These are phyloP conservation scores for Dynastes grantii DNA, from an alignment of 2,888 invertebrate species.

Conservation along the genomic window DNA sequence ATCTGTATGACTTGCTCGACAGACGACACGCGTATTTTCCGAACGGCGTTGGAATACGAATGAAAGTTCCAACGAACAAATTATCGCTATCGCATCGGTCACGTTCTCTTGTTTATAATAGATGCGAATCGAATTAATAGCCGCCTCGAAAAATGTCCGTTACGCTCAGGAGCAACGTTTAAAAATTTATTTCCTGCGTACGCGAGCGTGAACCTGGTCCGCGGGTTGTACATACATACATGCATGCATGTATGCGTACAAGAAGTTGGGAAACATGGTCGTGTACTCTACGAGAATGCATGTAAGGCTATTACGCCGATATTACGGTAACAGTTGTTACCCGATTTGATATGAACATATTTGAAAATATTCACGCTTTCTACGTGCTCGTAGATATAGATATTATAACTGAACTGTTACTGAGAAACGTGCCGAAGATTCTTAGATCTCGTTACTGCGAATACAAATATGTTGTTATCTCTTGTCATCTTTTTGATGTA, in stretches of 20 bases:
- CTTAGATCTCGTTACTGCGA: no score
- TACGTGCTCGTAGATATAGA: slow-evolving; percentile 1
- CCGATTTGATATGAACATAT: slow-evolving; percentile 27
- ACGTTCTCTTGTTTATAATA: slow-evolving; percentile 41
- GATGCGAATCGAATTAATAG: slow-evolving; percentile 39
- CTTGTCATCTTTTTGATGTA: no score
- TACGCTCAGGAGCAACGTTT: slow-evolving; percentile 36
- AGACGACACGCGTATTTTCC: slow-evolving; percentile 25
- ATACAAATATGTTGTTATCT: no score
- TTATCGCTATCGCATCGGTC: slow-evolving; percentile 29
- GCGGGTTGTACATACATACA: not conserved
- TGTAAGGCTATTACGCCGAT: slow-evolving; percentile 4
- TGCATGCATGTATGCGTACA: not conserved
- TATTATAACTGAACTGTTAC: no score
- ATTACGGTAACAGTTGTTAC: slow-evolving; percentile 32
- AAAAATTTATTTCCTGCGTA: slow-evolving; percentile 43
- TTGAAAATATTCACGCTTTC: slow-evolving; percentile 32
- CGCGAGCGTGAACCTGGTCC: slow-evolving; percentile 18
- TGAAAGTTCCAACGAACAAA: slow-evolving; percentile 26
- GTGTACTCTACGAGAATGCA: slow-evolving; percentile 14
- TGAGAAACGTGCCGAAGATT: no score
- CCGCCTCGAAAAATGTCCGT: slow-evolving; percentile 32
- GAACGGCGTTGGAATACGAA: slow-evolving; percentile 12
- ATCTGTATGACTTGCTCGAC: slow-evolving; percentile 9
- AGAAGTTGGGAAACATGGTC: not conserved